Evolutionary conservation across 1,140 invertebrate genomes (phyloP).

Genomic region (Capitella teleta): DNA sequence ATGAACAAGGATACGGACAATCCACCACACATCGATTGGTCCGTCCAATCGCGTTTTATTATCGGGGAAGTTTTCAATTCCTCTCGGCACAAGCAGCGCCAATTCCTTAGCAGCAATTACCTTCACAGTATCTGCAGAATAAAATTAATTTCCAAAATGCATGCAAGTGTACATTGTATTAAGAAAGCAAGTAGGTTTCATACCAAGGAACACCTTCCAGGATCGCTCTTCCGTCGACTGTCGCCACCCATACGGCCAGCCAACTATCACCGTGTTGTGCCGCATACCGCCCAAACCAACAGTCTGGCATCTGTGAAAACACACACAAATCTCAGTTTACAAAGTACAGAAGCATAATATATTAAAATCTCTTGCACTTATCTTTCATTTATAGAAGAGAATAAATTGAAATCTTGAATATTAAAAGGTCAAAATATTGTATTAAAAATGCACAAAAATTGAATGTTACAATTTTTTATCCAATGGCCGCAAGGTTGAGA

Average conservation of each 20-base stretch:
- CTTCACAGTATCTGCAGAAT: conserved; percentile 5
- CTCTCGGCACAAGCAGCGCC: conserved; percentile 77
- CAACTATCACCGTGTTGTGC: conserved; percentile 94
- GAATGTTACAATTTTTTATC: too few relatives aligned
- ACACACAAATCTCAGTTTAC: not conserved
- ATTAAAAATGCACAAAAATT: too few relatives aligned
- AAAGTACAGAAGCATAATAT: too few relatives aligned
- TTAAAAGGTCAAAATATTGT: too few relatives aligned
- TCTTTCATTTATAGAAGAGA: too few relatives aligned
- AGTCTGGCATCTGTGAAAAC: conserved; percentile 6
- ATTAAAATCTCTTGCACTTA: too few relatives aligned
- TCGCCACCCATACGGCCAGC: conserved; percentile 94
- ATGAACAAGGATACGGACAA: conserved; percentile 54
- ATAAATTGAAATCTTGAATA: too few relatives aligned
- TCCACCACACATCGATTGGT: conserved; percentile 99
- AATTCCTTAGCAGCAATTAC: conserved; percentile 3
- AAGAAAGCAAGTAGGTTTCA: not conserved
- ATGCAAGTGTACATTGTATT: not conserved
- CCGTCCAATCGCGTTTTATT: conserved; percentile 68
- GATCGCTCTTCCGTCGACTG: conserved; percentile 61
- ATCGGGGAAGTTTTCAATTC: conserved; percentile 91
- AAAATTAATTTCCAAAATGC: not conserved
- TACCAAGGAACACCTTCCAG: conserved; percentile 70
- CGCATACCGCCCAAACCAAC: conserved; percentile 87
- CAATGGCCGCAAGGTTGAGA: too few relatives aligned